phyloP scores from a whole-genome alignment of 2,113 vertebrate genomes.

The Otus sunia region DNA sequence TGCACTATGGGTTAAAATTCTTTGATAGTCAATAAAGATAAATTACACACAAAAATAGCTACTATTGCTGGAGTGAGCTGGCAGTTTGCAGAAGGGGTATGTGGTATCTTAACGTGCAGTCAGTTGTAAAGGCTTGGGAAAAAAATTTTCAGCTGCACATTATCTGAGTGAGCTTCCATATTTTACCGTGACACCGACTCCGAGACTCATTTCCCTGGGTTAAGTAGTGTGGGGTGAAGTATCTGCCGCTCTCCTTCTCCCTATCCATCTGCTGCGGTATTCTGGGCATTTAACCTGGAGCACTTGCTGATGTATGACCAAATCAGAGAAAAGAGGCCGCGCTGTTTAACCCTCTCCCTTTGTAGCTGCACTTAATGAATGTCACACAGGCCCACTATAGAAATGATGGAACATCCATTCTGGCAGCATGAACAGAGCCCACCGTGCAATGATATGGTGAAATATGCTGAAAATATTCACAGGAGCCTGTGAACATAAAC shows the following conservation, averaged over 20 bases:
- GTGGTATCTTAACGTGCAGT: slow-evolving; percentile 34
- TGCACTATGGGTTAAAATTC: neutral
- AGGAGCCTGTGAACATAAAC: slow-evolving; percentile 42
- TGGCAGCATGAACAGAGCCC: slow-evolving; percentile 46
- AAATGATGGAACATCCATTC: slow-evolving; percentile 73
- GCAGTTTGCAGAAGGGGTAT: neutral
- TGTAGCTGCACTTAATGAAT: slow-evolving; percentile 76
- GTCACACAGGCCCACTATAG: slow-evolving; percentile 69
- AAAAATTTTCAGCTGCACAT: slow-evolving; percentile 52
- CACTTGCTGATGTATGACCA: slow-evolving; percentile 41
- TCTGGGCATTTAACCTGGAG: slow-evolving; percentile 48
- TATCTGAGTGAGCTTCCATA: slow-evolving; percentile 72
- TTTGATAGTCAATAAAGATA: slow-evolving; percentile 31
- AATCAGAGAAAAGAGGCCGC: slow-evolving; percentile 61
- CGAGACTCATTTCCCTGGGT: slow-evolving; percentile 65
- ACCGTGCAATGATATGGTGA: slow-evolving; percentile 64
- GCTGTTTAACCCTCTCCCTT: slow-evolving; percentile 68
- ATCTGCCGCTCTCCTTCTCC: slow-evolving; percentile 58
- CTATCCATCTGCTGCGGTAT: slow-evolving; percentile 59
- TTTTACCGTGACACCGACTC: slow-evolving; percentile 72
- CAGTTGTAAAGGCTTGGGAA: neutral
- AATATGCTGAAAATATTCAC: slow-evolving; percentile 71
- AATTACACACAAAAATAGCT: neutral
- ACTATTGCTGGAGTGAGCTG: neutral
- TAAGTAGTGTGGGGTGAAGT: slow-evolving; percentile 70